phyloP scores from a whole-genome alignment of 2,797 vertebrate genomes.

The Ataeniobius toweri region DNA sequence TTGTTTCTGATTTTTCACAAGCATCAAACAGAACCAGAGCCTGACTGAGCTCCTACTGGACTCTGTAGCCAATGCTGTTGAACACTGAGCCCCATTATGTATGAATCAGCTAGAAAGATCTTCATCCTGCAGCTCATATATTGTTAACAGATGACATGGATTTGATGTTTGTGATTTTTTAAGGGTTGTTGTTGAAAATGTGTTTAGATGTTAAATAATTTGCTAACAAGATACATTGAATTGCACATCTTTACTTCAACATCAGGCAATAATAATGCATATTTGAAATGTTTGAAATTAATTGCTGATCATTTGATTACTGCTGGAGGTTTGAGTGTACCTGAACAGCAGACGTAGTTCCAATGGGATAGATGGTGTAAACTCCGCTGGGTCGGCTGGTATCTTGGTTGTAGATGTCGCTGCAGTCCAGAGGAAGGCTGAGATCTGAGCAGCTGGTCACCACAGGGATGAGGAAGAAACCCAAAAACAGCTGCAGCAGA shows the following conservation, averaged over 20 bases:
- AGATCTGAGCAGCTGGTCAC: neutral
- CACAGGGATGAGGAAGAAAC: neutral
- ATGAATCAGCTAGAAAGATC: neutral
- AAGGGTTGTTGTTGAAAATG: neutral
- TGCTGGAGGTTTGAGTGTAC: neutral
- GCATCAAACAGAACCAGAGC: neutral
- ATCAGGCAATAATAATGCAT: neutral
- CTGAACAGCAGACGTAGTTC: slow-evolving; percentile 7
- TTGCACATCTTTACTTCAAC: neutral
- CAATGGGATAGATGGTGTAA: slow-evolving; percentile 7
- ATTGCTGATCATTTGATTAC: neutral
- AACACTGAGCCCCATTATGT: too few relatives aligned
- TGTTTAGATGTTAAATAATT: neutral
- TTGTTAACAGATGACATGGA: neutral
- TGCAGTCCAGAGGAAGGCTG: slow-evolving; percentile 9
- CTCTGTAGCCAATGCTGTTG: neutral
- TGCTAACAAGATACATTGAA: neutral
- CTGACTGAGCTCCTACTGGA: neutral
- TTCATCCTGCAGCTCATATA: neutral
- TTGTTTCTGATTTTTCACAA: neutral
- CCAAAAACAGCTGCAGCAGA: slow-evolving; percentile 7
- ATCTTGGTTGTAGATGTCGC: neutral
- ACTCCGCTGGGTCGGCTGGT: neutral
- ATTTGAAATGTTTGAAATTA: neutral
- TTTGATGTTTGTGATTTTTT: neutral